phyloP scores from a whole-genome alignment of 2,888 invertebrate genomes.

The Cerastis leucographa region DNA sequence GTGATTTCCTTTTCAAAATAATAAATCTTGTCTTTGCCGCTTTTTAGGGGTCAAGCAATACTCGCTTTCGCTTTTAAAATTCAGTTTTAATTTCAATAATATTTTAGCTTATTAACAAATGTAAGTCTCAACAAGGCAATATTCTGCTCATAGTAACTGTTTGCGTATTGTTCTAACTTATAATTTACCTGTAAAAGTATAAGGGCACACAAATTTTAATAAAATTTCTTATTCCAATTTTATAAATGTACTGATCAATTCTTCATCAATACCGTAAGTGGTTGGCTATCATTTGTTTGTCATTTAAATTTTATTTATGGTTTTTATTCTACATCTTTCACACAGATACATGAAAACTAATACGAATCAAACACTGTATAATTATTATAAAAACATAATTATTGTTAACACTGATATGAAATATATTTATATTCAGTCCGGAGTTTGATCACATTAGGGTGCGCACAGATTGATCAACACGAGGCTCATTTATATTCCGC shows the following conservation, averaged over 20 bases:
- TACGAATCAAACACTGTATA: slow-evolving; percentile 44
- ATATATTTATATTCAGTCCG: slow-evolving; percentile 49
- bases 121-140: slow-evolving; percentile 10
- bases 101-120: slow-evolving; percentile 2
- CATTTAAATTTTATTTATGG: not conserved
- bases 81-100: slow-evolving; percentile 5
- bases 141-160: not conserved
- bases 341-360: slow-evolving; percentile 41
- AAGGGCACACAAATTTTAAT: slow-evolving; percentile 12
- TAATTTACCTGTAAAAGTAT: slow-evolving; percentile 26
- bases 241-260: slow-evolving; percentile 17
- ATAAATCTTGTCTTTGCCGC: slow-evolving; percentile 9
- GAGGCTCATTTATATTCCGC: not conserved
- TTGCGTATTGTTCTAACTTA: slow-evolving; percentile 27
- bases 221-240: slow-evolving; percentile 20
- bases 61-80: slow-evolving; percentile 1
- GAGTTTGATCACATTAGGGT: slow-evolving; percentile 40
- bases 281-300: slow-evolving; percentile 4
- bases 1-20: slow-evolving; percentile 4
- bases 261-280: slow-evolving; percentile 19
- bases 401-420: slow-evolving; percentile 66
- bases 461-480: slow-evolving; percentile 22
- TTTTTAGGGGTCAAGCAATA: slow-evolving; percentile 13
- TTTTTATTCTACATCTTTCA: slow-evolving; percentile 15
- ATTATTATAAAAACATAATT: slow-evolving; percentile 60